Percentiles rank a stretch among this genome's conserved stretches.
These are phyloP conservation scores for Diabrotica balteata DNA, from an alignment of 2,888 invertebrate species.

Conservation along the genomic window DNA sequence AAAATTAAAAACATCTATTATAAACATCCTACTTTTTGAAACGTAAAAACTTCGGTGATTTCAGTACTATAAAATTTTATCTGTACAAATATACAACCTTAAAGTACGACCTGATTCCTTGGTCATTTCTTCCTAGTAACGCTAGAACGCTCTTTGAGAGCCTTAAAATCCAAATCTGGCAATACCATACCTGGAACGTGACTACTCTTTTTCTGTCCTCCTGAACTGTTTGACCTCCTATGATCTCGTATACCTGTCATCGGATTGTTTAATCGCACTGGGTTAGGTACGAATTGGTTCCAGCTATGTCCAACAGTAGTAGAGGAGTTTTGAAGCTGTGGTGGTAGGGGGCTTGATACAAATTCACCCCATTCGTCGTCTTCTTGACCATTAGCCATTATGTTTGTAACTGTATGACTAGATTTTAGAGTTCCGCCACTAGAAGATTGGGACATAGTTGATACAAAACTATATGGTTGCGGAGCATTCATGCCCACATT, in stretches of 20 bases:
- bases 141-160: constrained; percentile 58
- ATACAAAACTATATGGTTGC: constrained; percentile 17
- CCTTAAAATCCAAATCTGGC: constrained; percentile 66
- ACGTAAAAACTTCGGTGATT: background rate
- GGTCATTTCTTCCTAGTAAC: constrained; percentile 57
- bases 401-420: constrained; percentile 4
- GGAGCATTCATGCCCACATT: constrained; percentile 17
- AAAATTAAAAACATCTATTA: too few species aligned
- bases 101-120: constrained; percentile 59
- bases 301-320: constrained; percentile 28
- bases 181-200: constrained; percentile 61
- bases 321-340: constrained; percentile 29
- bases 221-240: constrained; percentile 9
- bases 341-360: constrained; percentile 61
- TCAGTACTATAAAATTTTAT: constrained; percentile 4
- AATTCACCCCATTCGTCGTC: constrained; percentile 68
- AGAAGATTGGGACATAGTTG: background rate
- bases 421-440: constrained; percentile 11
- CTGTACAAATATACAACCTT: constrained; percentile 38
- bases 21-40: background rate
- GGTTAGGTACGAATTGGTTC: constrained; percentile 48
- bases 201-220: constrained; percentile 36
- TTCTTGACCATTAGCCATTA: constrained; percentile 38
- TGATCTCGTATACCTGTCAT: background rate
- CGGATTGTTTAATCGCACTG: constrained; percentile 6